Evolutionary conservation across 2,113 vertebrate species (phyloP).

Genomic region (Lampris megalopsis): DNA sequence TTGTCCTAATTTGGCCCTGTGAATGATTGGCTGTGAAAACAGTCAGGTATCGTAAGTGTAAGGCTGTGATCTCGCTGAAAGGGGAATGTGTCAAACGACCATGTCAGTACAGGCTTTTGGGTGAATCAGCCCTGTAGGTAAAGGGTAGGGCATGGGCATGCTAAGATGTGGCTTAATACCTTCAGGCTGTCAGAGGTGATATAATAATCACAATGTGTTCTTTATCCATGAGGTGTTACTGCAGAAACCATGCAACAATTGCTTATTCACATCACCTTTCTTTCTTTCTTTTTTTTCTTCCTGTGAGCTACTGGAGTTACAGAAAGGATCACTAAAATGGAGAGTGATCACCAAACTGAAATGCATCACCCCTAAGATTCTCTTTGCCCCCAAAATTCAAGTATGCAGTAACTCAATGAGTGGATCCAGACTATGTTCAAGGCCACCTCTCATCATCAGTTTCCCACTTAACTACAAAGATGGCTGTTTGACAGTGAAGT

Average conservation of each 20-base stretch:
- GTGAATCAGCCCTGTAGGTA: conserved; percentile 48
- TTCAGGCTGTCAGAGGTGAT: conserved; percentile 21
- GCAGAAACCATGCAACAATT: conserved; percentile 11
- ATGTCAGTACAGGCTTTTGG: conserved; percentile 30
- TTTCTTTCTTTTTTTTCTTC: neutral
- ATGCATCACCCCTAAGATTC: neutral
- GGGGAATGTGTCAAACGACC: conserved; percentile 45
- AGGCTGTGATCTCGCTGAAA: conserved; percentile 48
- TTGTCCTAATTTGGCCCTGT: neutral
- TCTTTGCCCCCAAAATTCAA: neutral
- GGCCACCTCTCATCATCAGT: no score
- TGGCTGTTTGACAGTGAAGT: neutral
- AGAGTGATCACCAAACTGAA: neutral
- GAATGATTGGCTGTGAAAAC: conserved; percentile 39
- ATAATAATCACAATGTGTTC: conserved; percentile 44
- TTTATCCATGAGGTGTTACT: neutral
- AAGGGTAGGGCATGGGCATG: conserved; percentile 43
- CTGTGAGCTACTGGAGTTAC: neutral
- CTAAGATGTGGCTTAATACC: conserved; percentile 28
- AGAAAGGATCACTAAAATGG: neutral
- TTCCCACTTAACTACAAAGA: neutral
- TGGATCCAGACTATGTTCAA: no score
- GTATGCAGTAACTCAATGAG: neutral
- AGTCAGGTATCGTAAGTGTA: conserved; percentile 39
- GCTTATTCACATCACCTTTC: neutral